Base-by-base conservation (phyloP, 2,888 invertebrate species). In the Acleris literana region DNA sequence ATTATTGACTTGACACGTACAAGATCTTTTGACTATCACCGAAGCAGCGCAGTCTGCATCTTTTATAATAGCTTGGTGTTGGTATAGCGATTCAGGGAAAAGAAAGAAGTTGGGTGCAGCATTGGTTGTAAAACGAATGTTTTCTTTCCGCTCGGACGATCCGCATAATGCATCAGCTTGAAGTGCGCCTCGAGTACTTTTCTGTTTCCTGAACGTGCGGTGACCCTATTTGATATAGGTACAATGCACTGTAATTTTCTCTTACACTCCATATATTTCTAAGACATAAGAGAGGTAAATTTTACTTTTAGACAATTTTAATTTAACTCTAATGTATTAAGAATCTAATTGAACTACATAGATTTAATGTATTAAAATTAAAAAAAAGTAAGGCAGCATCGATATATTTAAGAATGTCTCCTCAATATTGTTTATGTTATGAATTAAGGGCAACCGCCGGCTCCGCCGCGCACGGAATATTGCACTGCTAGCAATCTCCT, bases 381-480 rank as follows among this genome's bases (percentile, higher is more conserved):
- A 82, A 84, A 84, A 81, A 85, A 86, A 85, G 74, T 83, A 85
- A 81, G 79, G 74, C 86, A 79, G 75, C 79, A 86, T 88, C 84
- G 81, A 73, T 86, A 85, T 88, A 83, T 86, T 83, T 86, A 87
- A 86, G 86, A 74, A 74, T 76, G 78, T 72, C 76, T 82, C 80
- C 85, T 79, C 82, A 79, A 77, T 81, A 79, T 82, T 81, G 80
- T 82, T 80, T 76, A 82, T 81, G 81, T 83, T 80, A 88, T 88
- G 88, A 87, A 88, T 81, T 90, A 88, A 88, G 90, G 78, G 85
- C 82, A 88, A 86, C 76, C 71, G 76, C 73, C 75, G 75, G 77
- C 44, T 48, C 63, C 54, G 55, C 59, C 68, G 69, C 66, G 64
- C 68, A 80, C 81, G 81, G 77, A 77, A 82, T 79, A 82, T 84